Base-by-base conservation (phyloP, 2,888 invertebrate genomes). In the Latrodectus hesperus region DNA sequence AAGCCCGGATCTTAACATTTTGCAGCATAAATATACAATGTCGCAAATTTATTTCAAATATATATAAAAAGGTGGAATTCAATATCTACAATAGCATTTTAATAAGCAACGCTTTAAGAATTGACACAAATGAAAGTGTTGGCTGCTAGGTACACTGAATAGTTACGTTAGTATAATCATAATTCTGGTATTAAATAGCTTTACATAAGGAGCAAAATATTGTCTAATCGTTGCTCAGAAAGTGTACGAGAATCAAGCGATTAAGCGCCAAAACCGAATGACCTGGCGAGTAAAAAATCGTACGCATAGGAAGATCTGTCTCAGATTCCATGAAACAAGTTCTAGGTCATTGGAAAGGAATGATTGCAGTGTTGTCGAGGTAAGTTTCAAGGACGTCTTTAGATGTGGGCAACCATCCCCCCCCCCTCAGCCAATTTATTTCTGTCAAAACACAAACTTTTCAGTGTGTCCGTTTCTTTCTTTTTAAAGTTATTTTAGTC, bases 311-410 rank as follows among this genome's bases (percentile, higher is more conserved):
- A 81, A 53, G 81, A 81, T 73, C 64, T 9, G 70, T 70, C 65
- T 67, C 64, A 22, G 26, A 81, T 74, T 70, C 82, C 55, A 60
- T 52, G 82, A 75, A 82, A 82, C 75, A 82, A 82, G 82, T 82
- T 82, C 82, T 82, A 82, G 82, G 82, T 82, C 82, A 75, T 51
- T 68, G 68, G 82, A 67, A 65, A 79, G 78, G 55, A 82, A 68
- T 53, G 75, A 74, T 82, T 75, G 55, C 82, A 26, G 75, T 60
- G 51, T 70, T 26, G 9, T 26, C 65, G 17, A 14, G 73, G 26
- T 64, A 17, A n/a, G 16, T 12, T 64, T 67, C 74, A 82, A 82
- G 82, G 82, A 68, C 82, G 74, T 74, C 82, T 74, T 53, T 74
- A 60, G 49, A 14, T 52, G 52, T 51, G 73, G n/a, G 52, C 49